Evolutionary conservation across 2,113 vertebrate genomes (phyloP).

Genomic region (Thamnaconus septentrionalis): DNA sequence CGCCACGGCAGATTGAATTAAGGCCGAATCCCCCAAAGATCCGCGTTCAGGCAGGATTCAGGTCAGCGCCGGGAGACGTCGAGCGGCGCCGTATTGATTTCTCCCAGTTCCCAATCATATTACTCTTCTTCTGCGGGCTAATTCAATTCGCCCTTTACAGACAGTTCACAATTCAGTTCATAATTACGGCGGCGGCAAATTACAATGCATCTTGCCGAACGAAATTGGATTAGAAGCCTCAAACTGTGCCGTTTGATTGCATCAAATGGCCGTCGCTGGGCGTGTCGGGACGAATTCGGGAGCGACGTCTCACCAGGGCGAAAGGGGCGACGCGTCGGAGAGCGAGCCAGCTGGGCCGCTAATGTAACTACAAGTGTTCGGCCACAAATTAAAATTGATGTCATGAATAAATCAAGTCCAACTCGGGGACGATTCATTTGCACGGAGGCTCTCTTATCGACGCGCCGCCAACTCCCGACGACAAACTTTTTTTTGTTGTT

Average conservation of each 20-base stretch:
- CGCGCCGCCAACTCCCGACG: not conserved
- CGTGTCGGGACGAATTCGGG: constrained; percentile 53
- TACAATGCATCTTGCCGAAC: constrained; percentile 65
- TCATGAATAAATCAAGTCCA: constrained; percentile 46
- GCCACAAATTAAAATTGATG: constrained; percentile 57
- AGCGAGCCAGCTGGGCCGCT: constrained; percentile 41
- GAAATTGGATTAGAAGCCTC: constrained; percentile 69
- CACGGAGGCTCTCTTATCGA: not conserved
- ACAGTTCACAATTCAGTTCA: constrained; percentile 71
- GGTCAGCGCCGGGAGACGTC: constrained; percentile 63
- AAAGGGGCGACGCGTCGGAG: constrained; percentile 45
- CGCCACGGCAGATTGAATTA: constrained; percentile 69
- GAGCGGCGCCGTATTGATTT: constrained; percentile 68
- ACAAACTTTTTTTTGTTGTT: constrained; percentile 24
- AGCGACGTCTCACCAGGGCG: constrained; percentile 31
- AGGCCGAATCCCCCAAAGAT: constrained; percentile 69
- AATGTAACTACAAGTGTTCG: constrained; percentile 57
- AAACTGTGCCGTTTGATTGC: constrained; percentile 67
- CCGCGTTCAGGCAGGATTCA: constrained; percentile 67
- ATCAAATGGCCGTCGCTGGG: constrained; percentile 67
- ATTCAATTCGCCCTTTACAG: constrained; percentile 65
- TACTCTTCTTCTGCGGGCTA: constrained; percentile 63
- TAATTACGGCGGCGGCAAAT: constrained; percentile 69
- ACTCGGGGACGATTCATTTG: constrained; percentile 6
- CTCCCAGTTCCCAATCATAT: constrained; percentile 71